Base-by-base conservation (phyloP, 2,113 vertebrate species). In the Callipepla californica region DNA sequence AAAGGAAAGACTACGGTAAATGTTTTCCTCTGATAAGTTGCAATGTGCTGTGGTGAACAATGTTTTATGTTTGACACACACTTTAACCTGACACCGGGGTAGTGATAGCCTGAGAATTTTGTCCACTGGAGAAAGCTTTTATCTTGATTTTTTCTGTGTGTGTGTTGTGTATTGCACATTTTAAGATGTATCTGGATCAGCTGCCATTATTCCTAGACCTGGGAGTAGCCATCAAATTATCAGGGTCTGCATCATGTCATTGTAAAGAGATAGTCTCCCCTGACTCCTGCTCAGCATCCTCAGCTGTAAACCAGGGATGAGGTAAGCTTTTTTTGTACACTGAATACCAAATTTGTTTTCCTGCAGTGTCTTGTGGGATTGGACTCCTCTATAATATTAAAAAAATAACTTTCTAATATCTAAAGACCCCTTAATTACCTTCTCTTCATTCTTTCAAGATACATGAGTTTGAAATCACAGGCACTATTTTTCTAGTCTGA, bases 221-320 rank as follows among this genome's bases (percentile, higher is more conserved):
- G 62, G 86, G 91, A 94, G 89, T 85, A 96, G 70, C 89, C 92
- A 94, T 93, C 91, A 95, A 92, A 92, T 90, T 95, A 93, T 92
- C 86, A 73, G 70, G 85, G 53, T 84, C 77, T 92, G 70, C 95
- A 92, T 94, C 81, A 69, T 87, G 74, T 95, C 92, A 85, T 75
- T 87, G 70, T 85, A 73, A 79, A 92, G 87, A 92, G 81, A 93
- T 79, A 89, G 77, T 61, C 58, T 89, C 80, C 92, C 80, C 53
- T 92, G 89, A 87, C 86, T 90, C 50, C 73, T 87, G 26, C 78
- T 91, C 80, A 82, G 53, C 44, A 62, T 88, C 53, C 74, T 94
- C 73, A 42, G 48, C 48, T 53, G 36, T 13, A 25, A 87, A 57
- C 30, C 0, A 0, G 62, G 66, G 34, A 38, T n/a, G 18, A 67